A percentile compares a stretch with the other conserved stretches of the same genome.
Conservation (phyloP, 1,140 invertebrate genomes). For the Solen grandis region DNA sequence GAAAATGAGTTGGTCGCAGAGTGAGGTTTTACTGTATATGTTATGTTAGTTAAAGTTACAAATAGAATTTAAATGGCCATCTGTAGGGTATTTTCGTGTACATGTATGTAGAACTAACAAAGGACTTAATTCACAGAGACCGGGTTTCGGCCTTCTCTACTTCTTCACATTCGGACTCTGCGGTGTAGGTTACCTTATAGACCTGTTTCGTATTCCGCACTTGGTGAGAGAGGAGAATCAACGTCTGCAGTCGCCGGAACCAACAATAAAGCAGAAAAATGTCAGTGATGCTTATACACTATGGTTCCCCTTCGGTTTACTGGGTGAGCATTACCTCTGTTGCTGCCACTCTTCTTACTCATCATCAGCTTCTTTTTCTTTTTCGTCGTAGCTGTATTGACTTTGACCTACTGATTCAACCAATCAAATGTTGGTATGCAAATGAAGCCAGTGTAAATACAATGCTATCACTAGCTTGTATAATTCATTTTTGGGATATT, state of each 20-base stretch:
- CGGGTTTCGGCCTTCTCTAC: conserved; percentile 37
- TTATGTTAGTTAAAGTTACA: no score
- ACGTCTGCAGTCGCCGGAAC: conserved; percentile 14
- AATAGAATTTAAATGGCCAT: no score
- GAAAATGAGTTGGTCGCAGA: no score
- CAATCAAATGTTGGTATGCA: no score
- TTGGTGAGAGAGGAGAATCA: conserved; percentile 67
- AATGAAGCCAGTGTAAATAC: no score
- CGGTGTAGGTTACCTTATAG: conserved; percentile 67
- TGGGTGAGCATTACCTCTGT: conserved; percentile 52
- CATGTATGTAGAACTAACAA: no score
- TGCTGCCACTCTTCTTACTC: not conserved
- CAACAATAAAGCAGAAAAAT: conserved; percentile 15
- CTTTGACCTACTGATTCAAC: not conserved
- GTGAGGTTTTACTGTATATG: no score
- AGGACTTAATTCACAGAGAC: no score
- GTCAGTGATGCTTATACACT: conserved; percentile 59
- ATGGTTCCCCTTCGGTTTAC: conserved; percentile 59
- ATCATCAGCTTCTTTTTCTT: not conserved
- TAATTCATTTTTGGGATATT: no score
- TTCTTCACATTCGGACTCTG: conserved; percentile 44
- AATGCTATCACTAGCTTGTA: no score
- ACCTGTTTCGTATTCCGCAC: conserved; percentile 66
- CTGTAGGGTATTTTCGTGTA: no score
- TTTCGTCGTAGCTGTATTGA: not conserved